A percentile compares a stretch with the other conserved stretches of the same genome.
Conservation (phyloP, 2,113 vertebrate genomes). For the Daphoenositta chrysoptera region DNA sequence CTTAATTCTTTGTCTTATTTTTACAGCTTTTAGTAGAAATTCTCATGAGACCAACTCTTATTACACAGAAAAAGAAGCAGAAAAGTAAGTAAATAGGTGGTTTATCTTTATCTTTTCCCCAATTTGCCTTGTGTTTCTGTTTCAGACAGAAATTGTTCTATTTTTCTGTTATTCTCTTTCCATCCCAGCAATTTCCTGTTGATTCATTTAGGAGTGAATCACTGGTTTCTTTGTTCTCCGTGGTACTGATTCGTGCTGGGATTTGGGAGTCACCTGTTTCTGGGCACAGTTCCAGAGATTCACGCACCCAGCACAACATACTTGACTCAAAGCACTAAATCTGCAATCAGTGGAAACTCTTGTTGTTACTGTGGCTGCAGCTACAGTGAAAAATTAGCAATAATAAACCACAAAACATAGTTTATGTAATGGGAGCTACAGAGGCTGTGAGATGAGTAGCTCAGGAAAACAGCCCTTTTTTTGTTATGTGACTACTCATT, state of each 20-base stretch:
- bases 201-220: background rate
- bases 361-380: background rate
- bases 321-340: background rate
- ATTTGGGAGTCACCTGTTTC: background rate
- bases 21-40: conserved; percentile 95
- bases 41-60: conserved; percentile 95
- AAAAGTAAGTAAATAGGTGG: conserved; percentile 81
- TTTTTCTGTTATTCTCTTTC: background rate
- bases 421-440: background rate
- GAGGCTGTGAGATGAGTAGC: background rate
- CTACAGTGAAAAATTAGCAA: background rate
- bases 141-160: background rate
- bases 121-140: background rate
- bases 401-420: background rate
- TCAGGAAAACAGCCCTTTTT: background rate
- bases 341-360: background rate
- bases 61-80: conserved; percentile 90
- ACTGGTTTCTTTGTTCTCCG: background rate
- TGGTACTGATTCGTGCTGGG: background rate
- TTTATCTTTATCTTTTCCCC: background rate
- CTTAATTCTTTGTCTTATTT: conserved; percentile 14
- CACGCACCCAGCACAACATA: background rate
- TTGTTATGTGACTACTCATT: background rate
- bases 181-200: background rate
- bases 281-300: background rate